Evolutionary conservation across 2,113 vertebrate species (phyloP).

Genomic region (Tinamus guttatus): DNA sequence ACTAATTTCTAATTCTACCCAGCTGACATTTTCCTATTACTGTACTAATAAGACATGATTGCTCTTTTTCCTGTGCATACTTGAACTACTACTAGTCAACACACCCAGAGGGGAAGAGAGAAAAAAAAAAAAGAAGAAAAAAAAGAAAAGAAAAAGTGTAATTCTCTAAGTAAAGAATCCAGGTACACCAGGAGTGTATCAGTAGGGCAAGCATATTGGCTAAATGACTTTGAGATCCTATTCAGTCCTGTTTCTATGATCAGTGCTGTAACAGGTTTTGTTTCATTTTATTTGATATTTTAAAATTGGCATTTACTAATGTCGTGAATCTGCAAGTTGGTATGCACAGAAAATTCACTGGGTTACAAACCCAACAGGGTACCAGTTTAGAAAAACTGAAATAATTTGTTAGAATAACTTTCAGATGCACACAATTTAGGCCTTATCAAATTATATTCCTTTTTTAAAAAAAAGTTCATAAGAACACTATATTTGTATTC

Average conservation of each 20-base stretch:
- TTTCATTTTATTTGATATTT: not conserved
- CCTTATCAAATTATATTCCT: not conserved
- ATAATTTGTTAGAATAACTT: not conserved
- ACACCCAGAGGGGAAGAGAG: slow-evolving; percentile 1
- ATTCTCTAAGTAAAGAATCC: not conserved
- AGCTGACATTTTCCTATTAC: slow-evolving; percentile 51
- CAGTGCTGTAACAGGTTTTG: not conserved
- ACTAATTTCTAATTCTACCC: slow-evolving; percentile 60
- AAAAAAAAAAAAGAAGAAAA: slow-evolving; percentile 52
- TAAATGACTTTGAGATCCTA: not conserved
- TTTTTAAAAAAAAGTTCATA: not conserved
- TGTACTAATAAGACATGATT: slow-evolving; percentile 47
- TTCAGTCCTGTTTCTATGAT: not conserved
- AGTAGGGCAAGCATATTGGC: not conserved
- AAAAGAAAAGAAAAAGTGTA: slow-evolving; percentile 32
- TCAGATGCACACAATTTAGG: slow-evolving; percentile 8
- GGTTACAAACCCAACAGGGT: not conserved
- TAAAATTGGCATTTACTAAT: slow-evolving; percentile 19
- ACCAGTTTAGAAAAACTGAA: slow-evolving; percentile 23
- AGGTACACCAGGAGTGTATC: not conserved
- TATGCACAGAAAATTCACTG: slow-evolving; percentile 10
- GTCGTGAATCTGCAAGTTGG: slow-evolving; percentile 13
- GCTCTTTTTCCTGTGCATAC: slow-evolving; percentile 41
- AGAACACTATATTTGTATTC: not conserved
- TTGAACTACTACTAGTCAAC: slow-evolving; percentile 51